Evolutionary conservation across 2,888 invertebrate genomes (phyloP), one percentile per base, ranked within the genome.

Genomic region (Chymomyza amoena): DNA sequence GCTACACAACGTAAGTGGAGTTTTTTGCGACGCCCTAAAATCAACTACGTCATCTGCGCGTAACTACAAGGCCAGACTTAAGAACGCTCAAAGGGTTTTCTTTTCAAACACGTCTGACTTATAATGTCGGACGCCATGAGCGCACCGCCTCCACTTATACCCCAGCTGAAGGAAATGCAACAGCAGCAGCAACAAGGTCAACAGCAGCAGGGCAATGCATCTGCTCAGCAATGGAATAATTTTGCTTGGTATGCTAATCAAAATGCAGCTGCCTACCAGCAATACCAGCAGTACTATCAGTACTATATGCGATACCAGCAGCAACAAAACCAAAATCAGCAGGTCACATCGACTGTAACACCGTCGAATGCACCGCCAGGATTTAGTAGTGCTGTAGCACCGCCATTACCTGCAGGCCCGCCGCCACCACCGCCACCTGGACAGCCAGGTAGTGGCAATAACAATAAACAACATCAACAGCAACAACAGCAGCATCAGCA

Each of bases 321-420:
- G 59, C 74, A 80, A 50, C 76, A 83, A 72, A 81, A 77, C 73
- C 74, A 88, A 61, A 78, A 80, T 15, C 79, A 79, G 68, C 81
- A 81, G 78, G 77, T 89, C 67, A 84, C 89, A 52, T 85, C 89
- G 10, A 84, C 89, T 0, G 80, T 89, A 20, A 84, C 88, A 36
- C 75, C 87, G 63, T 80, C 90, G 52, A 93, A 93, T 86, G 92
- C 92, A 16, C 92, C 92, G 16, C 92, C 93, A 1, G 93, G 93
- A 77, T 92, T 92, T 76, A 91, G 92, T 68, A 93, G 92, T 79
- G 92, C 91, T 0, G 75, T 90, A 61, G 78, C 78, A 51, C 89
- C 92, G 72, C 90, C 92, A 73, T 90, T 94, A 72, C 94, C 94
- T 16, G 92, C 94, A 50, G 93, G 93, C 64, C 93, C 94, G 62